A percentile compares a stretch with the other conserved stretches of the same genome.
Conservation (phyloP, 2,797 vertebrate genomes). For the Ataeniobius toweri region DNA sequence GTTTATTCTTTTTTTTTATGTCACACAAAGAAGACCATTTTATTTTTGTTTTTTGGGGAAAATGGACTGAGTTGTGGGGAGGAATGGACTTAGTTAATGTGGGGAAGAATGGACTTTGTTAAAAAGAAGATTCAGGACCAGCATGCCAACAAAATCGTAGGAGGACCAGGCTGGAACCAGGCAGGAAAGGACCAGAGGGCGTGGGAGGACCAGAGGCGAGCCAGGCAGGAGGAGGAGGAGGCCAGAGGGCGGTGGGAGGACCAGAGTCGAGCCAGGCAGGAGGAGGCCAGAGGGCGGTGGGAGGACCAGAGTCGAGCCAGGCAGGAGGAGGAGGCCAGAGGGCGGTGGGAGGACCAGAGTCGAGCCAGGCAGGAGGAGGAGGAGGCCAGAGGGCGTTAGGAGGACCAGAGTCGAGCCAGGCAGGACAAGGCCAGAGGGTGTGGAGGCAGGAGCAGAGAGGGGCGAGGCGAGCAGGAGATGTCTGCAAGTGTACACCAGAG, state of each 20-base stretch:
- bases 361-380: conserved; percentile 47
- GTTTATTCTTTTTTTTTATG: neutral
- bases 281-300: conserved; percentile 47
- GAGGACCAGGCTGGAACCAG: conserved; percentile 55
- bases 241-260: conserved; percentile 11
- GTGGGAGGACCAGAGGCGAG: conserved; percentile 45
- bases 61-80: conserved; percentile 47
- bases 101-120: conserved; percentile 69
- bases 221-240: conserved; percentile 35
- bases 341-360: conserved; percentile 51
- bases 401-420: conserved; percentile 53
- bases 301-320: conserved; percentile 52
- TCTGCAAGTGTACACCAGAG: conserved; percentile 67
- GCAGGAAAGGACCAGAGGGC: conserved; percentile 25
- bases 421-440: conserved; percentile 50
- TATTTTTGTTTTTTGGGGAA: conserved; percentile 1
- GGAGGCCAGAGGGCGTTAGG: conserved; percentile 24
- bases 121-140: conserved; percentile 61
- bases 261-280: conserved; percentile 56
- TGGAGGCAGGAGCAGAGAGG: conserved; percentile 51
- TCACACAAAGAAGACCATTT: conserved; percentile 32
- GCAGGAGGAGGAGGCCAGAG: conserved; percentile 53
- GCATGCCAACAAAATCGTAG: conserved; percentile 29
- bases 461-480: conserved; percentile 40
- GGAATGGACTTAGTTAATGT: conserved; percentile 61